These are phyloP conservation scores for Lepidurus packardi DNA, from an alignment of 1,140 invertebrate genomes.

Conservation along the genomic window DNA sequence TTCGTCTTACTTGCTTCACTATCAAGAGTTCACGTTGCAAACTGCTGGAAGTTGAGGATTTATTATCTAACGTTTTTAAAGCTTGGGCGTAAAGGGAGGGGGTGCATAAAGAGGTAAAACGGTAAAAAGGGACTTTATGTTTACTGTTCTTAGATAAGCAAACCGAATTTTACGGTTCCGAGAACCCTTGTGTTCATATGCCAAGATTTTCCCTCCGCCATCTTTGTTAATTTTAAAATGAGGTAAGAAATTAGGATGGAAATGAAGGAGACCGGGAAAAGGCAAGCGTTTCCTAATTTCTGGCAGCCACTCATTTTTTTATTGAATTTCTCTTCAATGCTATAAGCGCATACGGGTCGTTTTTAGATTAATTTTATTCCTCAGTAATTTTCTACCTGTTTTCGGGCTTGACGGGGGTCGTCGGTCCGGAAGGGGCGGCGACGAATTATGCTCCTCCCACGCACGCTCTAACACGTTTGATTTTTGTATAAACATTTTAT, in stretches of 20 bases:
- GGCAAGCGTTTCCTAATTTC: background rate
- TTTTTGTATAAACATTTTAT: background rate
- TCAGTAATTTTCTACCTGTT: constrained; percentile 28
- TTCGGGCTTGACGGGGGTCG: constrained; percentile 32
- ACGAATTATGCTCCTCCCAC: constrained; percentile 8
- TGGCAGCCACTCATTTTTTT: background rate
- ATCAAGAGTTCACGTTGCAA: too few relatives aligned
- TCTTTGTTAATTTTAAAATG: background rate
- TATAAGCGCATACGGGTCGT: background rate
- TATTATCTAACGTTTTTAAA: background rate
- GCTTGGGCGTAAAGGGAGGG: background rate
- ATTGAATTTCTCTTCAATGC: background rate
- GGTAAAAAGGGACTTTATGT: constrained; percentile 7
- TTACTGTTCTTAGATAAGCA: constrained; percentile 1
- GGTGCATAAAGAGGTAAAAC: background rate
- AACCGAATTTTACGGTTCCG: background rate
- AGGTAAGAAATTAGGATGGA: background rate
- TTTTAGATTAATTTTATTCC: background rate
- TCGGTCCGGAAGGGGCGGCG: constrained; percentile 22
- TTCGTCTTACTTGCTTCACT: too few relatives aligned
- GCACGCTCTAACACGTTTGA: background rate
- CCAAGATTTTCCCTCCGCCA: background rate
- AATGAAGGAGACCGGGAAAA: background rate
- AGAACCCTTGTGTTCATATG: background rate
- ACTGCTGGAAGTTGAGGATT: too few relatives aligned